Conservation (phyloP, 23 tunicate species). For the Trididemnum nubilum region DNA sequence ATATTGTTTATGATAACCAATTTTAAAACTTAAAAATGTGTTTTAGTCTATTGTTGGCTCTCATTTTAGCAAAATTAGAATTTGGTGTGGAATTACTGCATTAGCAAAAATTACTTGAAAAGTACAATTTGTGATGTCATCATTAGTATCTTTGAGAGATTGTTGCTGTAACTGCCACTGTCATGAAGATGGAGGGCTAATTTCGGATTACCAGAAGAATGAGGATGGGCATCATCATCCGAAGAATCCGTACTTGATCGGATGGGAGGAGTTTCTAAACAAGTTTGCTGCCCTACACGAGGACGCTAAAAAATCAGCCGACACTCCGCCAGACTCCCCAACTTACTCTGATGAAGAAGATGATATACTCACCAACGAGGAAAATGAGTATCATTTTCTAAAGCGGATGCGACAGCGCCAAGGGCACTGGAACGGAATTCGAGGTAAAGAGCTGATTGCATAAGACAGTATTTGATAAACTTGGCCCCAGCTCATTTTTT, state of each 20-base stretch:
- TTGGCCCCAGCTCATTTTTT: background rate
- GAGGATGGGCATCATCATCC: background rate
- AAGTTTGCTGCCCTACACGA: background rate
- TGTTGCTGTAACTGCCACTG: background rate
- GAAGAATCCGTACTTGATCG: constrained; percentile 3
- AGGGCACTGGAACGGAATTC: constrained; percentile 2
- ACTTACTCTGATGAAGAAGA: constrained; percentile 2
- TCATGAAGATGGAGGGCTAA: background rate
- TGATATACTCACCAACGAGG: constrained; percentile 12
- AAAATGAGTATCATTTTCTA: background rate
- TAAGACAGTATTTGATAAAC: background rate
- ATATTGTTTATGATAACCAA: no score
- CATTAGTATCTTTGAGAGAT: background rate
- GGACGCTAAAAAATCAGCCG: background rate
- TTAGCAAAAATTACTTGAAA: no score
- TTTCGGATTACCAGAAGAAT: no score
- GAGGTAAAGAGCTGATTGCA: no score
- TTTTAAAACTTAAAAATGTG: no score
- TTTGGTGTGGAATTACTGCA: no score
- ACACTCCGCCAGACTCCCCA: background rate
- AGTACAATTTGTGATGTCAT: background rate
- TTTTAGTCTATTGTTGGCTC: no score
- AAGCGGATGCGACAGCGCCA: constrained; percentile 14
- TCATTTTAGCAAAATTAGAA: no score
- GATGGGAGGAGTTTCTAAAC: constrained; percentile 14